Evolutionary conservation across 2,797 vertebrate genomes (phyloP), one percentile per base, ranked within the genome.

Genomic region (Melanotaenia nigrans): DNA sequence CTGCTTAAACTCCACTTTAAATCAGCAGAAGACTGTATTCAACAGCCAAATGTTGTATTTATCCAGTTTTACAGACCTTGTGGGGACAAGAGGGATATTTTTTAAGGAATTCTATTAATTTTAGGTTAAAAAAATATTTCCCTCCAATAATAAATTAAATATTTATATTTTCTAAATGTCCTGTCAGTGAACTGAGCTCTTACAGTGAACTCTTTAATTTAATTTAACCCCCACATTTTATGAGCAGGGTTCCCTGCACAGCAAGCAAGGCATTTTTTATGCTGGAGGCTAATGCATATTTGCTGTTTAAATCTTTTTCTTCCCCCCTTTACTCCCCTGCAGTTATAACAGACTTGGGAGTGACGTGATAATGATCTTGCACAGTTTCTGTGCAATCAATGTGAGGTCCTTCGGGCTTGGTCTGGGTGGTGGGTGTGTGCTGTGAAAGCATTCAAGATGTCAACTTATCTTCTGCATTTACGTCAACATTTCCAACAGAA

Each of bases 291-390:
- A 77, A 70, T 36, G 22, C 70, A 80, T 36, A 65, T 18, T 33
- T 28, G 33, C 25, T 33, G 61, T 18, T 8, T 13, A 38, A 38
- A 38, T 13, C 36, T 45, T n/a, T 25, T 47, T 42, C 38, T n/a
- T 30, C 12, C 11, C 24, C 28, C 9, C n/a, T 49, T 28, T 8
- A 12, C 12, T 14, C 24, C 51, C 56, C 35, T 49, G 49, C 53
- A 8, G 60, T 12, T 59, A 70, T 71, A 70, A 80, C 83, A 83
- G 73, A 71, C 59, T 73, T 40, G 28, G 28, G 53, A 68, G 81
- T 66, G 83, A 85, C 0, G 79, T 38, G 83, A 82, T 87, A 90
- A 90, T 53, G 74, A 90, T 86, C 81, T 90, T 82, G 69, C 89
- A 87, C 78, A 14, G 0, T 56, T 35, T 76, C 47, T 73, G 71